Evolutionary conservation across 1,140 invertebrate genomes (phyloP).

Genomic region (Meloidogyne floridensis): DNA sequence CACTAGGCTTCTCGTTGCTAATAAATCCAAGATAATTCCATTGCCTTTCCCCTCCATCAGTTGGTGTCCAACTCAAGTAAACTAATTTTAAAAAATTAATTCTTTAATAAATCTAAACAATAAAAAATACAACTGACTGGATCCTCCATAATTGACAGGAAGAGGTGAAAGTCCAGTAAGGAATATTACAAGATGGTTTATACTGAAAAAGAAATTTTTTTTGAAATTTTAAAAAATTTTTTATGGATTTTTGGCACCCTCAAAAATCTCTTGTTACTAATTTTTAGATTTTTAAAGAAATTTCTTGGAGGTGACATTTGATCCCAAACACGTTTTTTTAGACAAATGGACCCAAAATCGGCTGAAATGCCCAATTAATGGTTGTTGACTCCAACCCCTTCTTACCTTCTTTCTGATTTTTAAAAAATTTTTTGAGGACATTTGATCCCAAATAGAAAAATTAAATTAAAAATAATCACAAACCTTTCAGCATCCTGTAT

Average conservation of each 20-base stretch:
- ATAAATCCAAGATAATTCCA: slow-evolving; percentile 46
- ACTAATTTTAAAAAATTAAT: slow-evolving; percentile 13
- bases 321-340: too few relatives aligned
- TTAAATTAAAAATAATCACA: slow-evolving; percentile 4
- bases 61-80: slow-evolving; percentile 42
- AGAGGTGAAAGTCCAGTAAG: slow-evolving; percentile 45
- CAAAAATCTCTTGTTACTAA: too few relatives aligned
- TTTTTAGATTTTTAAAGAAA: too few relatives aligned
- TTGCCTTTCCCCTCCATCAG: slow-evolving; percentile 8
- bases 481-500: not conserved
- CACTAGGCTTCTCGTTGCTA: slow-evolving; percentile 47
- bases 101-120: too few relatives aligned
- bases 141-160: slow-evolving; percentile 40
- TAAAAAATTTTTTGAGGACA: too few relatives aligned
- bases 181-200: slow-evolving; percentile 51
- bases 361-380: too few relatives aligned
- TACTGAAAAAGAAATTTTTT: slow-evolving; percentile 38
- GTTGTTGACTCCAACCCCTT: too few relatives aligned
- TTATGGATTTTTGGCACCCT: too few relatives aligned
- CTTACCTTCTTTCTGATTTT: too few relatives aligned
- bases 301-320: too few relatives aligned
- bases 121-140: slow-evolving; percentile 37
- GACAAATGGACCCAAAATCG: too few relatives aligned
- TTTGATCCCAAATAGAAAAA: not conserved
- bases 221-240: too few relatives aligned